phyloP scores from a whole-genome alignment of 35 echinoderm and acorn worm species.

The Ptychodera flava region DNA sequence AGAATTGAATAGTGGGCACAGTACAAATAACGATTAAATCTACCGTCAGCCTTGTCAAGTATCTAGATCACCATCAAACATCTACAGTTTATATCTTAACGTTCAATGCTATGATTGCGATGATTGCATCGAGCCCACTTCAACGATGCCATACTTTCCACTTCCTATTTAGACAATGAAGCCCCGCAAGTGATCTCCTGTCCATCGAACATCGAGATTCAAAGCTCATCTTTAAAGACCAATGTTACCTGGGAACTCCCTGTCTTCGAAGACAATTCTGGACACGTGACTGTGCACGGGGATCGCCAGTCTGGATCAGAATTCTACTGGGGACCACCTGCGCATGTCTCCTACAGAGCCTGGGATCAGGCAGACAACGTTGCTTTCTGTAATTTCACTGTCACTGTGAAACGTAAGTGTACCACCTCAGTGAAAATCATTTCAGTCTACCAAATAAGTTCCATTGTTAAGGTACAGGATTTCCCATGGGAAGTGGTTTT shows the following conservation, averaged over 20 bases:
- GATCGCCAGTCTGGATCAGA: not conserved
- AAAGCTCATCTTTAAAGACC: not conserved
- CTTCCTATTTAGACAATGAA: conserved; percentile 17
- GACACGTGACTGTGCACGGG: not conserved
- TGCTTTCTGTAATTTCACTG: not conserved
- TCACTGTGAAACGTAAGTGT: conserved; percentile 13
- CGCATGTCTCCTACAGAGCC: not conserved
- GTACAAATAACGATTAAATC: not conserved
- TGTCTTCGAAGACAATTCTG: conserved; percentile 36
- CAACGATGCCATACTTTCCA: not conserved
- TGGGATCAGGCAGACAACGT: conserved; percentile 5
- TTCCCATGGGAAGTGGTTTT: too few species aligned
- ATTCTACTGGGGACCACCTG: conserved; percentile 6
- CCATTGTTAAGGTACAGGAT: too few species aligned
- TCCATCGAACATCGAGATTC: not conserved
- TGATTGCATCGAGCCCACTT: not conserved
- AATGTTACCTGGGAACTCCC: conserved; percentile 25
- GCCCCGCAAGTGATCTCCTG: conserved; percentile 15
- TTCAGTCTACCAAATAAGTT: not conserved
- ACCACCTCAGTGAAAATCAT: not conserved
- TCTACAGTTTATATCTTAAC: not conserved
- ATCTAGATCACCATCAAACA: too few species aligned
- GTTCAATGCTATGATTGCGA: not conserved
- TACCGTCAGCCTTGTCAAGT: not conserved
- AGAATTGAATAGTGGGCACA: not conserved